Evolutionary conservation across 2,113 vertebrate genomes (phyloP).

Genomic region (Eudyptes chrysolophus): DNA sequence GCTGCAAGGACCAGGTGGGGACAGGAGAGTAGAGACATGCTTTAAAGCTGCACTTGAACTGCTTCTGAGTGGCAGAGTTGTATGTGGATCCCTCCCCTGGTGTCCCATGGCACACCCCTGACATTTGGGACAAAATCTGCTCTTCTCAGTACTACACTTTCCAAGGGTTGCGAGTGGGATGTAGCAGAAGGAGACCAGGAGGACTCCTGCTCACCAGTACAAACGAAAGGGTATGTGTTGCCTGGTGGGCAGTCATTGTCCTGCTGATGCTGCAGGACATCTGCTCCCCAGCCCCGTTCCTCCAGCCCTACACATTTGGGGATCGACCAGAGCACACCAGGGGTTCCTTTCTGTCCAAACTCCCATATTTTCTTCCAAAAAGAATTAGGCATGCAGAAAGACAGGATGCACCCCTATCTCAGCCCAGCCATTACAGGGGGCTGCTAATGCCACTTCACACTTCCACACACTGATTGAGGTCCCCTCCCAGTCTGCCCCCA

Average conservation of each 20-base stretch:
- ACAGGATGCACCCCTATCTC: not conserved
- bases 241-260: not conserved
- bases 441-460: not conserved
- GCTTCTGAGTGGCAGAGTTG: not conserved
- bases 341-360: not conserved
- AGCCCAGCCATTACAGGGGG: not conserved
- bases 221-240: not conserved
- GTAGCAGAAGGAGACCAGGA: not conserved
- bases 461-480: not conserved
- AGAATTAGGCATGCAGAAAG: not conserved
- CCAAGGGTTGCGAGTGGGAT: not conserved
- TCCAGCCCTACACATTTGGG: not conserved
- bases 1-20: not conserved
- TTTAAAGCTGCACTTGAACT: not conserved
- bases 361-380: not conserved
- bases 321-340: not conserved
- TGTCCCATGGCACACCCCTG: not conserved
- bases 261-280: not conserved
- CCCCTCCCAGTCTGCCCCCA: not conserved
- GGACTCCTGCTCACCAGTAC: accelerated
- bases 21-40: not conserved
- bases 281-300: not conserved
- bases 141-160: not conserved
- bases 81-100: accelerated
- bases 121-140: not conserved